phyloP scores from a whole-genome alignment of 1,140 invertebrate genomes.

The Euura saliciscinereae region DNA sequence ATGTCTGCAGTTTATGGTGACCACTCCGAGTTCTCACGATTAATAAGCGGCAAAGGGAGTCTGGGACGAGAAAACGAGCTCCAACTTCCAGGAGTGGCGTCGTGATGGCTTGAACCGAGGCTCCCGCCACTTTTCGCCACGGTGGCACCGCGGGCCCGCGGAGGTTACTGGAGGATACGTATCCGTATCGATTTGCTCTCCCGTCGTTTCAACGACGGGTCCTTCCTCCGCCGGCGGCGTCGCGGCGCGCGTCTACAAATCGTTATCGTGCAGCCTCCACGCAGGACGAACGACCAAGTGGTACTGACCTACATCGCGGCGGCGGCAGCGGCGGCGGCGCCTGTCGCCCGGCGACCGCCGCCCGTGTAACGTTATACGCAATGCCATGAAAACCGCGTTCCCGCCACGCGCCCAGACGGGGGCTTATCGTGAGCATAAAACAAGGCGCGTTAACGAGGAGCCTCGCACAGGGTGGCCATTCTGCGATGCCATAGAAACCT shows the following conservation, averaged over 20 bases:
- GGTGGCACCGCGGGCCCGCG: not conserved
- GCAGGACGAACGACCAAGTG: conserved; percentile 3
- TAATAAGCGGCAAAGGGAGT: not conserved
- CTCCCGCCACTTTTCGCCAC: not conserved
- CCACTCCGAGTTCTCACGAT: not conserved
- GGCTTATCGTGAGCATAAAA: too few species aligned
- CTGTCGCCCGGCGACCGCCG: not conserved
- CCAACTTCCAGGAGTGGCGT: not conserved
- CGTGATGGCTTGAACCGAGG: not conserved
- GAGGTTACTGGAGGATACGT: not conserved
- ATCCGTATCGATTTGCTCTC: not conserved
- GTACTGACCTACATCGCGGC: not conserved
- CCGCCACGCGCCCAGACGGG: too few species aligned
- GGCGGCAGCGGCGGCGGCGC: not conserved
- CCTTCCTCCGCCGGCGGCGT: not conserved
- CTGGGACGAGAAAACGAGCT: not conserved
- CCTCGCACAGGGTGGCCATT: too few species aligned
- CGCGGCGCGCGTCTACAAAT: conserved; percentile 1
- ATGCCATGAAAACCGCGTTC: too few species aligned
- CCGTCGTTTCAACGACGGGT: not conserved
- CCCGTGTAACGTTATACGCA: too few species aligned
- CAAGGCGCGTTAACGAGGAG: too few species aligned
- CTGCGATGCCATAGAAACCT: too few species aligned
- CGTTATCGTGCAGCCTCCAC: not conserved
- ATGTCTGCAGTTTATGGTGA: not conserved